phyloP scores from a whole-genome alignment of 2,888 invertebrate genomes.

The Carabus problematicus region DNA sequence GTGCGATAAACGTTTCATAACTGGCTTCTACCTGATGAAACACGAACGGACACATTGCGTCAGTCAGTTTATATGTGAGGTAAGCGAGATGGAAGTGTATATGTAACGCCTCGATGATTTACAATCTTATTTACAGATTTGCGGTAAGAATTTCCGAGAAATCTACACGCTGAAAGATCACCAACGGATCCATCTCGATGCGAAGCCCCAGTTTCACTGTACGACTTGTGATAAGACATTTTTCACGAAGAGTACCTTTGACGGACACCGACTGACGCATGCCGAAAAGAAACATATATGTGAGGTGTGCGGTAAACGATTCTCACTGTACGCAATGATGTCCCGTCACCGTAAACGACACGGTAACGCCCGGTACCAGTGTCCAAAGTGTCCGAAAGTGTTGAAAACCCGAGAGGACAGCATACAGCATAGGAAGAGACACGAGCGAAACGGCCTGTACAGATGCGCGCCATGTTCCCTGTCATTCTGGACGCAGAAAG shows the following conservation, averaged over 20 bases:
- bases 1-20: constrained; percentile 11
- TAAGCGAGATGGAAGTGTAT: not conserved
- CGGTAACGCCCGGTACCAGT: not conserved
- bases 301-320: constrained; percentile 13
- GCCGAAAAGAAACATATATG: constrained; percentile 23
- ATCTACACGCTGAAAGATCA: constrained; percentile 5
- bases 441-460: constrained; percentile 1
- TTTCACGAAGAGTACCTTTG: constrained; percentile 8
- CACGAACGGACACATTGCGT: constrained; percentile 5
- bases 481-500: constrained; percentile 12
- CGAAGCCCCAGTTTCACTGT: constrained; percentile 5
- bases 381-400: constrained; percentile 6
- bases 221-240: constrained; percentile 1
- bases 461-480: not conserved
- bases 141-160: constrained; percentile 15
- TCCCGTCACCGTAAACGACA: constrained; percentile 4
- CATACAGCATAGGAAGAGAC: constrained; percentile 8
- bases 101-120: not conserved
- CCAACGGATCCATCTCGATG: constrained; percentile 3
- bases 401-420: constrained; percentile 10
- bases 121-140: constrained; percentile 3
- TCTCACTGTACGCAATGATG: constrained; percentile 5
- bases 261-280: constrained; percentile 6
- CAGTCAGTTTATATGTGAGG: constrained; percentile 18
- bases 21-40: constrained; percentile 5